A percentile compares a stretch with the other conserved stretches of the same genome.
phyloP scores from a whole-genome alignment of 1,140 invertebrate species.

The Lysiphlebus fabarum region DNA sequence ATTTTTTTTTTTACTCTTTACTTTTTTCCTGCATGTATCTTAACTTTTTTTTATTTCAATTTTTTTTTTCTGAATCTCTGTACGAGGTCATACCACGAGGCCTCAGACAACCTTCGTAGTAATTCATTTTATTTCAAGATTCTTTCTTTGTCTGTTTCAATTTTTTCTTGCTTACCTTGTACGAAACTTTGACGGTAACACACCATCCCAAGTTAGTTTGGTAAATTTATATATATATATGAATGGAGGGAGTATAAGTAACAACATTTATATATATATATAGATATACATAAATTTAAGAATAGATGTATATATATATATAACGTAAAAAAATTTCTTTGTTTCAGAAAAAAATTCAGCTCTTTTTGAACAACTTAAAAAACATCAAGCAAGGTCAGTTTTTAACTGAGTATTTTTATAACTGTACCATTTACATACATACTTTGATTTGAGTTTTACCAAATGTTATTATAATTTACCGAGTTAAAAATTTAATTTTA shows the following conservation, averaged over 20 bases:
- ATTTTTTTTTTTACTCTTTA: constrained; percentile 21
- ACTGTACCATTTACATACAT: not conserved
- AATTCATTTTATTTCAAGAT: not conserved
- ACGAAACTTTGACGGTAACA: not conserved
- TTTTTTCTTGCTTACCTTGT: constrained; percentile 12
- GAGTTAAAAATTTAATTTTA: too few species aligned
- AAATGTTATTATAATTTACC: too few species aligned
- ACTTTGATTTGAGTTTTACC: too few species aligned
- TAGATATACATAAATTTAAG: not conserved
- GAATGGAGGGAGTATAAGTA: not conserved
- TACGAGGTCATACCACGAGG: constrained; percentile 18
- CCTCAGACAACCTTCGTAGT: constrained; percentile 21
- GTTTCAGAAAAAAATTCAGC: too few species aligned
- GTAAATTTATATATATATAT: too few species aligned
- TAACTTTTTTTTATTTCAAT: constrained; percentile 29
- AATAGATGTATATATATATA: too few species aligned
- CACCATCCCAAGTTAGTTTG: too few species aligned
- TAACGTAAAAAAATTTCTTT: too few species aligned
- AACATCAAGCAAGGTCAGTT: too few species aligned
- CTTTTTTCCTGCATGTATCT: constrained; percentile 22
- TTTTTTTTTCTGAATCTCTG: constrained; percentile 18
- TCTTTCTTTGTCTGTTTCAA: not conserved
- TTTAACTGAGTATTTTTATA: too few species aligned
- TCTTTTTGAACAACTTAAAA: too few species aligned
- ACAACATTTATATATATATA: not conserved